These are phyloP conservation scores for Micrasema minimum DNA, from an alignment of 1,140 invertebrate species.

Conservation along the genomic window DNA sequence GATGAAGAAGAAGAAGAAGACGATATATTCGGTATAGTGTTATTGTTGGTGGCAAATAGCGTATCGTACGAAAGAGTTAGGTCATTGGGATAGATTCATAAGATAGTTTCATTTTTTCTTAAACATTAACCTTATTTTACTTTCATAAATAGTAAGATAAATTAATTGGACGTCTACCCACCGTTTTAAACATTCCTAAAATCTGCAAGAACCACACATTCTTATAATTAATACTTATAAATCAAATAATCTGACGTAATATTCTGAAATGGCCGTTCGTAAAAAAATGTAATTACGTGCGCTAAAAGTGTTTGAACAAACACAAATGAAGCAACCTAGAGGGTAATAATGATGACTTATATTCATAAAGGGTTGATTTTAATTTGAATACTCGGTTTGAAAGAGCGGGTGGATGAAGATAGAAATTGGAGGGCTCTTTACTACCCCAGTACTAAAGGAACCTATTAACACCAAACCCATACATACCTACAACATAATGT, in stretches of 20 bases:
- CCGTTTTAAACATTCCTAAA: background rate
- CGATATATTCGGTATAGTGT: too few species aligned
- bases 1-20: too few species aligned
- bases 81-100: too few species aligned
- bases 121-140: too few species aligned
- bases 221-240: too few species aligned
- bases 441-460: background rate
- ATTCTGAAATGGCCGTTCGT: background rate
- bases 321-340: slow-evolving; percentile 26
- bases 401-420: slow-evolving; percentile 25
- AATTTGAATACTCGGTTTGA: slow-evolving; percentile 32
- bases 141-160: too few species aligned
- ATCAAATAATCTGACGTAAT: too few species aligned
- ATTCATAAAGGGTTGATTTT: slow-evolving; percentile 28
- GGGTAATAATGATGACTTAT: slow-evolving; percentile 33
- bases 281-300: slow-evolving; percentile 1
- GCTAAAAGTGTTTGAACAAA: slow-evolving; percentile 21
- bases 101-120: too few species aligned
- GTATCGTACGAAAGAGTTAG: too few species aligned
- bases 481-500: background rate
- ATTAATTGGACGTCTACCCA: too few species aligned
- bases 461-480: slow-evolving; percentile 25
- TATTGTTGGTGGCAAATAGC: too few species aligned
- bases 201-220: too few species aligned
- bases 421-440: background rate